Evolutionary conservation across 2,888 invertebrate genomes (phyloP).

Genomic region (Caenorhabditis auriculariae): DNA sequence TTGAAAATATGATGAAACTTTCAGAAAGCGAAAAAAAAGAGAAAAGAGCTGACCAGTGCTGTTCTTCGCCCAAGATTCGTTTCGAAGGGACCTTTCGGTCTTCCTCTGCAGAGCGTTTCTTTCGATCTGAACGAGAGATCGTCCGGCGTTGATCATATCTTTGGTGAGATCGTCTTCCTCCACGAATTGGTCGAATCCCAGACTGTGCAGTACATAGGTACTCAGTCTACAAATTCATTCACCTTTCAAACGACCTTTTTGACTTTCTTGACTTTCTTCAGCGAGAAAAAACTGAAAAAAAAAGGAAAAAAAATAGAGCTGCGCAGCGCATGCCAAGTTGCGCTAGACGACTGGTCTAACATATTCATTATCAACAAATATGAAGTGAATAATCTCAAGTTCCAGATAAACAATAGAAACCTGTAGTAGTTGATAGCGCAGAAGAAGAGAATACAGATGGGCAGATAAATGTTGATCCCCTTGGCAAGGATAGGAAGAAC

Average conservation of each 20-base stretch:
- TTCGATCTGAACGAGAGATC: slow-evolving; percentile 44
- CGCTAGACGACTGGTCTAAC: no score
- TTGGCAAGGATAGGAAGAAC: slow-evolving; percentile 92
- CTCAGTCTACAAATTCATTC: slow-evolving; percentile 91
- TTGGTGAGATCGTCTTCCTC: slow-evolving; percentile 78
- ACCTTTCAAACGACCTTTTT: background rate
- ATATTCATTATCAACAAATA: background rate
- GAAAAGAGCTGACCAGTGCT: no score
- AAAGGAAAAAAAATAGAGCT: background rate
- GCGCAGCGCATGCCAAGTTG: no score
- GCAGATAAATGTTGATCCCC: slow-evolving; percentile 98
- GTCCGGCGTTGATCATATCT: slow-evolving; percentile 43
- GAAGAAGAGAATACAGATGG: slow-evolving; percentile 89
- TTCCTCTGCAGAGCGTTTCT: slow-evolving; percentile 35
- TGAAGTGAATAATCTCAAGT: no score
- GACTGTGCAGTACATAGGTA: slow-evolving; percentile 81
- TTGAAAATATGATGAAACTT: no score
- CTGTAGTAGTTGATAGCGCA: slow-evolving; percentile 78
- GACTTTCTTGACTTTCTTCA: background rate
- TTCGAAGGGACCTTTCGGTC: slow-evolving; percentile 14
- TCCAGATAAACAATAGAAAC: no score
- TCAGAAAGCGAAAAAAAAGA: no score
- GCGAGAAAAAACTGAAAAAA: background rate
- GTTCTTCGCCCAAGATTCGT: background rate
- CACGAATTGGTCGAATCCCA: slow-evolving; percentile 96